Base-by-base conservation (phyloP, 2,113 vertebrate species). In the Setophaga coronata region DNA sequence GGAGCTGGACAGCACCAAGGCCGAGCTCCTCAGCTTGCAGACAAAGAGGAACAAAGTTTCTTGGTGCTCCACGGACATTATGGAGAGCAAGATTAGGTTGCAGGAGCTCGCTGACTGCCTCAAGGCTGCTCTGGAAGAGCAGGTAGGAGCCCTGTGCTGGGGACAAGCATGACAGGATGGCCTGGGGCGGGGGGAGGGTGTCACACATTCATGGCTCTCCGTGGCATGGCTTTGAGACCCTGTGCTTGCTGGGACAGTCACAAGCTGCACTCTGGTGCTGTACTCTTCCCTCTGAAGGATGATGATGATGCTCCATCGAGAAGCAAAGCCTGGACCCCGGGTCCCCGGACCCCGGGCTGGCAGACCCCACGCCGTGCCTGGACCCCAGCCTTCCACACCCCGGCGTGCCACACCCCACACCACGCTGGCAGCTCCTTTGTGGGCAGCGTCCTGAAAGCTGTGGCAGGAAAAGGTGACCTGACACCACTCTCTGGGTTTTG, bases 391-490 rank as follows among this genome's bases (percentile, higher is more conserved):
- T 51, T 34, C 48, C 87, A 54, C 57, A 91, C 77, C 0, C 93
- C 93, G 0, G 38, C 18, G 0, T 42, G 33, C 33, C 71, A 25
- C 45, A 94, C 91, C 9, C 89, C 84, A 0, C 66, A 5, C 1
- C 34, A 6, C 0, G 1, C 11, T 0, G 6, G 87, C 13, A n/a
- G 6, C 58, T 82, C 92, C 87, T 93, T 97, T 0, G 89, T 95
- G 77, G 97, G 90, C 86, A 98, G 93, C 0, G 43, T 91, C 86
- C 58, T 94, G 33, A 96, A 95, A 74, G 94, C 95, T 0, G 14
- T 50, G 18, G 61, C 87, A 0, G 84, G 74, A 62, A 90, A 91
- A 98, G 98, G 98, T 98, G 95, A 84, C 93, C 70, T 45, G 58
- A 33, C 24, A 94, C 26, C 13, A 2, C n/a, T 28, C 21, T 40